A percentile compares a stretch with the other conserved stretches of the same genome.
These are phyloP conservation scores for Menidia menidia DNA, from an alignment of 2,797 vertebrate species.

Conservation along the genomic window DNA sequence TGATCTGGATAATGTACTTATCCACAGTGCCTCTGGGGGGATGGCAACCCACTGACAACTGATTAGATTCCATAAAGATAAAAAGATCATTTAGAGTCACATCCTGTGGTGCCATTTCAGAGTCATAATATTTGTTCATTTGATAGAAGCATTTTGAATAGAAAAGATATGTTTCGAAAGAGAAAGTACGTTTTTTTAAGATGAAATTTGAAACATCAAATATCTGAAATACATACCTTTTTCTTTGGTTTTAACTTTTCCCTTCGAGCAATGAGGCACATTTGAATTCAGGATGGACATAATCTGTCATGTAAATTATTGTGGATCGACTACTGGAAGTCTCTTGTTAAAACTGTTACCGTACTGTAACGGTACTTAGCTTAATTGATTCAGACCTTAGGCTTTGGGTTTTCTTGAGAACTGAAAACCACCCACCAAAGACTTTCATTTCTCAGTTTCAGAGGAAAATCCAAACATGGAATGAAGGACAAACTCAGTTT, in stretches of 20 bases:
- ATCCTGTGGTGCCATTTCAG: no score
- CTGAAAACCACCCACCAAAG: no score
- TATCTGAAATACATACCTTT: no score
- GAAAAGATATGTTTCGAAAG: no score
- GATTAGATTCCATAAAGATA: constrained; percentile 79
- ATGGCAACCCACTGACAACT: constrained; percentile 58
- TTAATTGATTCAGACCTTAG: neutral
- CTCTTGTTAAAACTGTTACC: neutral
- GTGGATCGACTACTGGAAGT: neutral
- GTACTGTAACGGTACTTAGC: neutral
- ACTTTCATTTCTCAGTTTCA: no score
- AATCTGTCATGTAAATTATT: no score
- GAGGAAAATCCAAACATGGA: no score
- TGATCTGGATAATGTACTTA: constrained; percentile 82
- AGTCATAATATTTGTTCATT: no score
- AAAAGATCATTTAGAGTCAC: constrained; percentile 72
- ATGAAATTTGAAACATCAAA: no score
- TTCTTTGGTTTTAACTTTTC: neutral
- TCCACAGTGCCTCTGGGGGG: constrained; percentile 58
- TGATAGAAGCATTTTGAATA: no score
- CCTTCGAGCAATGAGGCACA: neutral
- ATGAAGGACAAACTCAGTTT: neutral
- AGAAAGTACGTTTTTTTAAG: no score
- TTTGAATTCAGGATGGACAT: neutral
- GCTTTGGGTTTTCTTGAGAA: no score